These are phyloP conservation scores for Macropus fuliginosus DNA, from an alignment of 2,797 vertebrate species.

Conservation along the genomic window DNA sequence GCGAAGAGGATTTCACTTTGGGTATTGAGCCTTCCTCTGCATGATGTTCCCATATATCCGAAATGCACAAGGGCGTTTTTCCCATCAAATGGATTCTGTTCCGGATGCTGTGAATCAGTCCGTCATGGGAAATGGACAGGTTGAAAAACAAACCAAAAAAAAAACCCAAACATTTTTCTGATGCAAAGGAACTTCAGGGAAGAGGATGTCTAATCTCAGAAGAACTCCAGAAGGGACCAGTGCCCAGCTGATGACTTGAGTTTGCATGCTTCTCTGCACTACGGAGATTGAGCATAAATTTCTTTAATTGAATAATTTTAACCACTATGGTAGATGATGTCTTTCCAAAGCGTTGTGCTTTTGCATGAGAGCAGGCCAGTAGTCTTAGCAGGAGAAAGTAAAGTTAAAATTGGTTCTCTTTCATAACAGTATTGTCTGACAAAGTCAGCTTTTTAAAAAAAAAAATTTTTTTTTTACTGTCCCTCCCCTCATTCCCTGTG, in stretches of 20 bases:
- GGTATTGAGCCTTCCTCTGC: slow-evolving; percentile 71
- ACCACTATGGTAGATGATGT: slow-evolving; percentile 74
- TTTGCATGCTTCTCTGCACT: slow-evolving; percentile 80
- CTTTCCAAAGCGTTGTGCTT: slow-evolving; percentile 70
- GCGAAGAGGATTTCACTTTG: slow-evolving; percentile 78
- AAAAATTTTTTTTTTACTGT: slow-evolving; percentile 31
- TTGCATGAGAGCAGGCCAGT: slow-evolving; percentile 86
- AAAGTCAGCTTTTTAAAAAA: slow-evolving; percentile 76
- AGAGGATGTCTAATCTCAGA: slow-evolving; percentile 53
- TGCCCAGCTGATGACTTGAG: slow-evolving; percentile 66
- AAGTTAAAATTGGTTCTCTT: slow-evolving; percentile 89
- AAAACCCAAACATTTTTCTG: background rate
- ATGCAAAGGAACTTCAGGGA: background rate
- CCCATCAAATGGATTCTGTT: slow-evolving; percentile 62
- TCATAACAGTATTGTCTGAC: slow-evolving; percentile 80
- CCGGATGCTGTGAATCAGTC: slow-evolving; percentile 51
- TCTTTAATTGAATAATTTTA: slow-evolving; percentile 71
- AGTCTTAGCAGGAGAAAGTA: slow-evolving; percentile 81
- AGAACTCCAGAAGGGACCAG: slow-evolving; percentile 57
- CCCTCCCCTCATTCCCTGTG: slow-evolving; percentile 52
- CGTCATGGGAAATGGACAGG: slow-evolving; percentile 56
- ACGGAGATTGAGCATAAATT: slow-evolving; percentile 79
- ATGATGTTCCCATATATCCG: slow-evolving; percentile 62
- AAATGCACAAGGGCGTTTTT: slow-evolving; percentile 70
- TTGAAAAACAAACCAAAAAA: background rate